These are phyloP conservation scores for Bufo bufo DNA, from an alignment of 2,113 vertebrate genomes.

Conservation along the genomic window DNA sequence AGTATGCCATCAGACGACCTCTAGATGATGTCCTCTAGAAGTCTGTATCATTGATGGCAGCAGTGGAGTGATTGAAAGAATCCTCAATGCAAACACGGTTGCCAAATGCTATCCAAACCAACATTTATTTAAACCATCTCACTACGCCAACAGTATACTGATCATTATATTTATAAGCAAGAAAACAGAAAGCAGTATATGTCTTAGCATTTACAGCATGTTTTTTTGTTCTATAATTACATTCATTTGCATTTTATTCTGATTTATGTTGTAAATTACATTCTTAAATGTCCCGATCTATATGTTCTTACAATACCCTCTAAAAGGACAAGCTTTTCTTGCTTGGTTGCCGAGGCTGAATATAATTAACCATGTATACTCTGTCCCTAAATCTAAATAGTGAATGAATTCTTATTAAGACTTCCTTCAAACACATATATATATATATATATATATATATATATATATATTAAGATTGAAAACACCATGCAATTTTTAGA, in stretches of 20 bases:
- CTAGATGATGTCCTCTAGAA: slow-evolving; percentile 50
- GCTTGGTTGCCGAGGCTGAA: neutral
- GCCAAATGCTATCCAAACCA: slow-evolving; percentile 11
- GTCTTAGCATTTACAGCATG: neutral
- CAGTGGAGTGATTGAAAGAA: slow-evolving; percentile 43
- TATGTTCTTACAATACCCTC: no score
- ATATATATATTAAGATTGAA: no score
- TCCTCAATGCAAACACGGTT: slow-evolving; percentile 32
- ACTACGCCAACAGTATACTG: neutral
- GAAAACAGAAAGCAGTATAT: neutral
- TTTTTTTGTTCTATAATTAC: neutral
- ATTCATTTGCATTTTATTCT: neutral
- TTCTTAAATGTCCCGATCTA: no score
- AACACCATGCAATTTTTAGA: no score
- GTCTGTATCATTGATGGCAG: slow-evolving; percentile 40
- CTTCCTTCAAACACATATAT: neutral
- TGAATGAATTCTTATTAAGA: neutral
- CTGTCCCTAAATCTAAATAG: neutral
- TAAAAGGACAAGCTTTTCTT: neutral
- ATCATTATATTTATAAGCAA: neutral
- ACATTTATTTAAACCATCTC: slow-evolving; percentile 10
- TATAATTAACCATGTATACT: neutral
- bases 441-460: no score
- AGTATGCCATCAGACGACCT: slow-evolving; percentile 38
- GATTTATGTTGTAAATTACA: no score